Evolutionary conservation across 2,113 vertebrate genomes (phyloP), one percentile per base, ranked within the genome.

Genomic region (Antigone vipio): DNA sequence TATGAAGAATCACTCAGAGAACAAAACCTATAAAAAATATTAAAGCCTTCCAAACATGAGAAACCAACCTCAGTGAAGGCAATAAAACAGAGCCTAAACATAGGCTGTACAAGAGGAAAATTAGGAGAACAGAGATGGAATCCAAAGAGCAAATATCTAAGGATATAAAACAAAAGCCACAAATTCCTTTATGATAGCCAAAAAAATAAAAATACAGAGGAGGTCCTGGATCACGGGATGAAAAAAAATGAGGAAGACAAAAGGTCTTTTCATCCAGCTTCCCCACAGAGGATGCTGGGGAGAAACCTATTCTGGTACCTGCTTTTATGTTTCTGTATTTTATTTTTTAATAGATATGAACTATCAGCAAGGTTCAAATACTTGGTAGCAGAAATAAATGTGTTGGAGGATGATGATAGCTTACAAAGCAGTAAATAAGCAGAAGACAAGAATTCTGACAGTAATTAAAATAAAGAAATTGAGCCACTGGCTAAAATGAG

Each of bases 111-210:
- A 71, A 77, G 55, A 94, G 40, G 29, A 84, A 90, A 94, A 93
- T 20, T 6, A 71, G 30, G 34, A 69, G 30, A 93, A 35, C 15
- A 55, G 52, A 86, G 42, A 90, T 64, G 40, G 56, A 95, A 75
- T 82, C 50, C 49, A 53, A 90, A 88, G 35, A 84, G 40, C 45
- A 93, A 84, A 63, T 80, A 81, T 58, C 45, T 89, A 86, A 60
- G 21, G 21, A 62, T 78, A 71, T 55, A 86, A 86, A 96, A 74
- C n/a, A 90, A 92, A 95, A 88, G 11, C 64, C 79, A 93, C 71
- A 88, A 71, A 94, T 49, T 90, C 38, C 63, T 86, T 93, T 63
- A 74, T 24, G 40, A 14, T 55, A 76, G 53, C 0, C 5, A 49
- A 71, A 72, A 62, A 58, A 8, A 60, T 8, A 3, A 77, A 87